Conservation (phyloP, 1,140 invertebrate species). For the Drosophila parabipectinata region DNA sequence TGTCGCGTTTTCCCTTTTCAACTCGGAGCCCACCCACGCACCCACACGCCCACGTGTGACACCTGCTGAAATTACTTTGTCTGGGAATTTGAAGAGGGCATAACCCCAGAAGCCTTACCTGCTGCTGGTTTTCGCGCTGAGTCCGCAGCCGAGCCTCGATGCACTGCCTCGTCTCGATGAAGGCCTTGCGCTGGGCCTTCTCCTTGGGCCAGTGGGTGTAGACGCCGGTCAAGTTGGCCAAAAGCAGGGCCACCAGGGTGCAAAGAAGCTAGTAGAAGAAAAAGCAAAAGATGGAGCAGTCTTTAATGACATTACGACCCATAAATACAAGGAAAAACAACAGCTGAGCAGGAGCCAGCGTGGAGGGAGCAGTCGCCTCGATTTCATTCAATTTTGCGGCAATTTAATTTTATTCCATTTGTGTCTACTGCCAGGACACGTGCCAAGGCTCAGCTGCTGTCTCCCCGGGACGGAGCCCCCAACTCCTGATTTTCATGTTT, state of each 20-base stretch:
- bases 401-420: constrained; percentile 78
- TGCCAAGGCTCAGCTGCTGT: constrained; percentile 52
- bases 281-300: constrained; percentile 4
- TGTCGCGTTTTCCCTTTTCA: constrained; percentile 18
- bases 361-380: constrained; percentile 17
- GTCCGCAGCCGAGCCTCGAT: constrained; percentile 96
- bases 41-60: constrained; percentile 9
- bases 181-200: constrained; percentile 95
- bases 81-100: neutral
- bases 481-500: constrained; percentile 3
- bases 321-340: constrained; percentile 61
- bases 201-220: constrained; percentile 97
- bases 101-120: constrained; percentile 87
- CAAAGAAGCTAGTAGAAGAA: constrained; percentile 86
- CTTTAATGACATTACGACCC: constrained; percentile 60
- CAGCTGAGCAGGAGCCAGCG: constrained; percentile 28
- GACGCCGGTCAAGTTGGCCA: constrained; percentile 93
- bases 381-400: constrained; percentile 77
- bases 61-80: constrained; percentile 30
- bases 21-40: neutral
- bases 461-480: neutral
- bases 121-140: constrained; percentile 97
- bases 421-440: constrained; percentile 47
- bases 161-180: constrained; percentile 97
- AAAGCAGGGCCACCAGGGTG: constrained; percentile 89